Evolutionary conservation across 2,797 vertebrate species (phyloP).

Genomic region (Gambelia wislizenii): DNA sequence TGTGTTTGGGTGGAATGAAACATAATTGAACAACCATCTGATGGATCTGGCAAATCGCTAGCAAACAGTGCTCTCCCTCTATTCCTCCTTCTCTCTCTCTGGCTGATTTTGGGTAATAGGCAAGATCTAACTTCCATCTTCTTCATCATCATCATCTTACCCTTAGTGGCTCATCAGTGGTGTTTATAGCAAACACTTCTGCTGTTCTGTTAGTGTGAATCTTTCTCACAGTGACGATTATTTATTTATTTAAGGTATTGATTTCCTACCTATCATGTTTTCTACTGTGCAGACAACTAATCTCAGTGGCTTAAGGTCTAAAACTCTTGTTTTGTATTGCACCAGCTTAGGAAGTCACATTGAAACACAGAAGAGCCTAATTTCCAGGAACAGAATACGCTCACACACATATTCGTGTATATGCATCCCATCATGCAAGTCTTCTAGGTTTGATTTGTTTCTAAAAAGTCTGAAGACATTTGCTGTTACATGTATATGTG

Average conservation of each 20-base stretch:
- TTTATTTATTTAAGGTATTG: constrained; percentile 54
- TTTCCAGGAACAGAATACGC: constrained; percentile 42
- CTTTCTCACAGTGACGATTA: constrained; percentile 36
- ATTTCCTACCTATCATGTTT: constrained; percentile 46
- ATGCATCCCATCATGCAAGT: background rate
- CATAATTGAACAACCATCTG: constrained; percentile 68
- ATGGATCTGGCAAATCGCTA: constrained; percentile 51
- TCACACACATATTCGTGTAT: constrained; percentile 38
- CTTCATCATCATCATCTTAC: constrained; percentile 9
- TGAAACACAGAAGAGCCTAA: constrained; percentile 60
- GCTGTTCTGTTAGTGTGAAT: background rate
- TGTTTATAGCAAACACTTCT: constrained; percentile 23
- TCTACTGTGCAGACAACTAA: constrained; percentile 62
- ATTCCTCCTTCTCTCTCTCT: constrained; percentile 21
- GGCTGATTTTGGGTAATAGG: constrained; percentile 44
- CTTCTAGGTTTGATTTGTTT: constrained; percentile 57
- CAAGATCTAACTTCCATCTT: background rate
- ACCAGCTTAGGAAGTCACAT: constrained; percentile 62
- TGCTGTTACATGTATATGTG: background rate
- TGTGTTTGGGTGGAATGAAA: constrained; percentile 66
- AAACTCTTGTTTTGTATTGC: constrained; percentile 65
- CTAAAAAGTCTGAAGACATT: constrained; percentile 52
- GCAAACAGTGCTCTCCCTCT: background rate
- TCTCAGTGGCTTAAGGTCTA: constrained; percentile 66
- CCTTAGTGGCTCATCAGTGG: constrained; percentile 29